A percentile compares a stretch with the other conserved stretches of the same genome.
phyloP scores from a whole-genome alignment of 2,113 vertebrate genomes.

The Zonotrichia leucophrys region DNA sequence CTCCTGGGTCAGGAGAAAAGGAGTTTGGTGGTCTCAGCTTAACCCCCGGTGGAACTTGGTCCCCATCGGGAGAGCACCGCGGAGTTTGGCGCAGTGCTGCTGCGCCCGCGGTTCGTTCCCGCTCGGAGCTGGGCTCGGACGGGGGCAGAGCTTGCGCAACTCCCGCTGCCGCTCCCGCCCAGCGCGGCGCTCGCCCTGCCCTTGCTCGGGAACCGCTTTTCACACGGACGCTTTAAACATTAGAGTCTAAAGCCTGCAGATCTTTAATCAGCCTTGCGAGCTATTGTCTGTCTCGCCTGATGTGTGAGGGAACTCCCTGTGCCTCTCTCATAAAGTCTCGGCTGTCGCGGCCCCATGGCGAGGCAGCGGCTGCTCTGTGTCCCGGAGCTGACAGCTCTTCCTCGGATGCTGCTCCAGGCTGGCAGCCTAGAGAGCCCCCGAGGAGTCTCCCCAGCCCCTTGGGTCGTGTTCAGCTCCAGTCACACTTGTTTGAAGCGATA shows the following conservation, averaged over 20 bases:
- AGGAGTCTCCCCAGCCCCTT: background rate
- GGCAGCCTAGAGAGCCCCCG: background rate
- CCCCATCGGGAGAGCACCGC: background rate
- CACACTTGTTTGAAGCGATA: background rate
- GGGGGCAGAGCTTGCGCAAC: background rate
- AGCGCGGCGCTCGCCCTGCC: background rate
- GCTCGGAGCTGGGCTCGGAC: background rate
- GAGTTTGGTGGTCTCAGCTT: background rate
- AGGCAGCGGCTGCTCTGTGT: constrained; percentile 16
- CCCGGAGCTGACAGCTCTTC: background rate
- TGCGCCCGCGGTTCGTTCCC: background rate
- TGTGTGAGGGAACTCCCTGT: constrained; percentile 57
- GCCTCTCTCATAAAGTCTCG: background rate
- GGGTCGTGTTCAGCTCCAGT: background rate
- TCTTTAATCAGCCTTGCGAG: background rate
- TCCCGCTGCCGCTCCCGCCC: background rate
- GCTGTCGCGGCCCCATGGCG: background rate
- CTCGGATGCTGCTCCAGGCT: background rate
- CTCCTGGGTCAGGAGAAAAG: background rate
- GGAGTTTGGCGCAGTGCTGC: background rate
- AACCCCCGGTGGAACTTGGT: background rate
- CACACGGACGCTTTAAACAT: background rate
- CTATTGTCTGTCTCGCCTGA: constrained; percentile 37
- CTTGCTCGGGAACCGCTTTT: background rate
- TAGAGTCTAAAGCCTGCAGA: background rate